Percentiles rank a stretch among this genome's conserved stretches.
These are phyloP conservation scores for Cephus cinctus DNA, from an alignment of 1,140 invertebrate genomes.

Conservation along the genomic window DNA sequence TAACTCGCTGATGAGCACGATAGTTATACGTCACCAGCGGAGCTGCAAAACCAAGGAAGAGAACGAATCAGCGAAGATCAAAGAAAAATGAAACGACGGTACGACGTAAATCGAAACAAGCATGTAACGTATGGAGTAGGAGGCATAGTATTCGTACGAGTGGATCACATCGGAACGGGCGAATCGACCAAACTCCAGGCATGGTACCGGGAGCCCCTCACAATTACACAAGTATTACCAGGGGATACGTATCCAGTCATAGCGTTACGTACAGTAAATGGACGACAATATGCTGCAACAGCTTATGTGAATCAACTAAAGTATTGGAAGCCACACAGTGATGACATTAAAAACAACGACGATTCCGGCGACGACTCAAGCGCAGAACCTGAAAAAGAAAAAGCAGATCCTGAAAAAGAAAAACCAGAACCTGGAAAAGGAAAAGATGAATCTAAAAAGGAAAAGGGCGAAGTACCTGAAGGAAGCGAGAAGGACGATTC, in stretches of 20 bases:
- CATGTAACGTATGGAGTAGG: conserved; percentile 4
- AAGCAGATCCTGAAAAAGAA: too few species aligned
- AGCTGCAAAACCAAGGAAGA: conserved; percentile 1
- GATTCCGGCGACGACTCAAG: too few species aligned
- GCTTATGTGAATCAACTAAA: conserved; percentile 16
- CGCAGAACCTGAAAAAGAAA: too few species aligned
- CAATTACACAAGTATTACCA: conserved; percentile 4
- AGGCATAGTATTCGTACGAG: conserved; percentile 9
- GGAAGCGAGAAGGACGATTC: too few species aligned
- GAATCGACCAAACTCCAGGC: conserved; percentile 11
- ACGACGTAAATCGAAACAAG: not conserved
- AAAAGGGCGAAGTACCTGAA: too few species aligned
- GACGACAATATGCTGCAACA: conserved; percentile 1
- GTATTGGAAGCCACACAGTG: too few species aligned
- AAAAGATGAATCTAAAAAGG: too few species aligned
- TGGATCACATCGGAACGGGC: not conserved
- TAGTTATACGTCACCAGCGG: not conserved
- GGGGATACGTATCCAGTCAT: conserved; percentile 8
- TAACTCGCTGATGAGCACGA: not conserved
- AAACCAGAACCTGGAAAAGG: too few species aligned
- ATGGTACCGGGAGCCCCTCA: conserved; percentile 3
- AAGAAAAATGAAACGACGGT: conserved; percentile 2
- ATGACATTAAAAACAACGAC: too few species aligned
- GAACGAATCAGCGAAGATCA: not conserved
- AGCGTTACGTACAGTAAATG: not conserved